Base-by-base conservation (phyloP, 2,797 vertebrate genomes). In the Prunella strophiata region DNA sequence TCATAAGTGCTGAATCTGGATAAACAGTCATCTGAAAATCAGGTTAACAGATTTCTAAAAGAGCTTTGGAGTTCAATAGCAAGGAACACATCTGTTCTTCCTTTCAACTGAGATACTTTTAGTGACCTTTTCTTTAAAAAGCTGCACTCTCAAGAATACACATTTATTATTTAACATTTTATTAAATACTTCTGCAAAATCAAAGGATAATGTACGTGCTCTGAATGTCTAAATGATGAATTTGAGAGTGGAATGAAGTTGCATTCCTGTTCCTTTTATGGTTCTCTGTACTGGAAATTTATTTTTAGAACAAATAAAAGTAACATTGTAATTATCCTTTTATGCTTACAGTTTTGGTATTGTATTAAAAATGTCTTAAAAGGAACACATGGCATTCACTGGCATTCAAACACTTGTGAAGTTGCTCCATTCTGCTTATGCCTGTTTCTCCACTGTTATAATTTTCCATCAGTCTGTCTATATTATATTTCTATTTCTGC, bases 191-290 rank as follows among this genome's bases (percentile, higher is more conserved):
- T 66, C 40, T 89, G 68, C 32, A 79, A 85, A 94, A 91, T 85
- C 72, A 67, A 70, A 89, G 92, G 48, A 92, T 82, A 85, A 59
- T 45, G 22, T 86, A 79, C 5, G 0, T 76, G 43, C 36, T 73
- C 67, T 70, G 70, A 85, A 89, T 48, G 45, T 76, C 43, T 65
- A 73, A 84, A 73, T 81, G 38, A 92, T 82, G 40, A 70, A 92
- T 81, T 68, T 79, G 40, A 83, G 74, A 57, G 43, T 32, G 58
- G 80, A 93, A 95, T 85, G 77, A 91, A 92, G 51, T 17, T 5
- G 1, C 86, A 95, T 93, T 96, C 86, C 91, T 79, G 77, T 55
- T 91, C 96, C 92, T 93, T 96, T 93, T 96, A 94, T 89, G 94
- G 86, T 73, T 91, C 59, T 89, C 38, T 79, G 36, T 36, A 85